Base-by-base conservation (phyloP, 2,113 vertebrate genomes). In the Felis catus region DNA sequence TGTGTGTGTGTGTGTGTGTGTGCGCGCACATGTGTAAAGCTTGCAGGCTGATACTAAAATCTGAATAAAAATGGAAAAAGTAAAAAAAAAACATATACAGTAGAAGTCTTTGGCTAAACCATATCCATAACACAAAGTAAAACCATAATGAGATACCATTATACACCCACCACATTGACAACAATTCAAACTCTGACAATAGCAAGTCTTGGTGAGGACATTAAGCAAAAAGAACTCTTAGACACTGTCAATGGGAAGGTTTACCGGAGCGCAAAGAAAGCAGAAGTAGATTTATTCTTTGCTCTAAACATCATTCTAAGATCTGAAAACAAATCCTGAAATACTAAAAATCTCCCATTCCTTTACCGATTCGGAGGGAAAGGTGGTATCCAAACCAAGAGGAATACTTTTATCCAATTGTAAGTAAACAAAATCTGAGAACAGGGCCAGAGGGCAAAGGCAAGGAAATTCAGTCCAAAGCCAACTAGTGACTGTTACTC, bases 201-300 rank as follows among this genome's bases (percentile, higher is more conserved):
- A 63, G 14, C 48, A 73, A 48, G 15, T 85, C 76, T 81, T 27
- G 15, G 16, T 81, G 18, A 88, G 21, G 31, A 83, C 7, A 13
- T 55, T 74, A 71, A 89, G 15, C 25, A 68, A 66, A 82, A 79
- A 16, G 27, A 86, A 70, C 23, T 63, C 81, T 31, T 21, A 70
- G 7, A 70, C 2, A 63, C 4, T 23, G 36, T 7, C 61, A 18
- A 48, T 27, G 23, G 25, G 33, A 45, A 13, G 48, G 12, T 31
- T 71, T 16, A 41, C 1, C 70, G 21, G 29, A 80, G n/a, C 21
- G 14, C 36, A 84, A 89, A 94, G 1, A 84, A 7, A 91, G 48
- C 21, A 97, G 51, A 94, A 63, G 71, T 41, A 65, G 51, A 89
- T 45, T 87, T 88, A 53, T 18, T 68, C 45, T 96, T 84, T 85